Evolutionary conservation across 2,888 invertebrate species (phyloP), one percentile per base, ranked within the genome.

Genomic region (Adelphocoris suturalis): DNA sequence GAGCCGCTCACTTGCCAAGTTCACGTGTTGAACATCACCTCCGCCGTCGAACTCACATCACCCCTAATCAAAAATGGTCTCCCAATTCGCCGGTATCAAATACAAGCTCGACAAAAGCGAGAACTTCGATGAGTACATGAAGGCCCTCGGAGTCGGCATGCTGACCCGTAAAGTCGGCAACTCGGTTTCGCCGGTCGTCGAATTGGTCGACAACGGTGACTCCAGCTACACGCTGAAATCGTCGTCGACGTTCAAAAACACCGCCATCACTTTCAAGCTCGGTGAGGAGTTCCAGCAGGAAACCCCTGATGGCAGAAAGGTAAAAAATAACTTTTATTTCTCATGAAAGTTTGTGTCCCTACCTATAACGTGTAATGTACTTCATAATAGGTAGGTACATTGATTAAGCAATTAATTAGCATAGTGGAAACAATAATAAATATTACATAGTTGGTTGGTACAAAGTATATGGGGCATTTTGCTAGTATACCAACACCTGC

Each of bases 101-200:
- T 98, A 96, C 95, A 97, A 97, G 93, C 95, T 98, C 93, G 94
- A 94, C 91, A 95, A 95, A 90, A 96, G 96, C 92, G 97, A 97
- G 91, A 97, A 97, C 93, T 98, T 98, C 93, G 98, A 98, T 92
- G 97, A 97, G 90, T 97, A 97, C 94, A 97, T 98, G 97, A 97
- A 97, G 94, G 95, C 96, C 86, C 94, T 97, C 91, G 97, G 98
- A 92, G 98, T 99, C 78, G 97, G 97, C 57, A 94, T 98, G 92
- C 95, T 98, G 92, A 96, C 96, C 92, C 96, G 98, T 90, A 98
- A 98, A 94, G 95, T 98, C 94, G 98, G 97, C 84, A 96, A 96
- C 93, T 95, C 96, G 0, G 96, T 97, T 47, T 96, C 96, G n/a
- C 98, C 98, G 14, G 96, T 96, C 0, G 96, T 97, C 91, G 97